Percentiles rank a stretch among this genome's conserved stretches.
phyloP scores from a whole-genome alignment of 1,140 invertebrate genomes.

The Drosophila miranda region DNA sequence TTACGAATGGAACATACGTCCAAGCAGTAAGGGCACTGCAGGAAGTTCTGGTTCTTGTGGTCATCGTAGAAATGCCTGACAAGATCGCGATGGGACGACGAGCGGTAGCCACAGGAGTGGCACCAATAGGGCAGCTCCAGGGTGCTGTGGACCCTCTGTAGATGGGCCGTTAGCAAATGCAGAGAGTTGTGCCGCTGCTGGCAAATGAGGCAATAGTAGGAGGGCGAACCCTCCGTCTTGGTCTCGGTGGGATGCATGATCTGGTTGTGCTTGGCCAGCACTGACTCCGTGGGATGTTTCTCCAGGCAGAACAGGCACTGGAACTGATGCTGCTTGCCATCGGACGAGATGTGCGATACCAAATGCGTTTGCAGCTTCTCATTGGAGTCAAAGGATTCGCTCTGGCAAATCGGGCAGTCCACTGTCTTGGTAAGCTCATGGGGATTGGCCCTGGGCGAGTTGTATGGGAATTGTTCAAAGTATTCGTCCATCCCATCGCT shows the following conservation, averaged over 20 bases:
- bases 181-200: conserved; percentile 85
- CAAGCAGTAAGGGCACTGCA: conserved; percentile 90
- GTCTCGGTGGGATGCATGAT: conserved; percentile 85
- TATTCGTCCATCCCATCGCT: conserved; percentile 69
- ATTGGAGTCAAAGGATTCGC: conserved; percentile 84
- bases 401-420: conserved; percentile 84
- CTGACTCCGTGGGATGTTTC: conserved; percentile 83
- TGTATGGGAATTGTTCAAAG: conserved; percentile 70
- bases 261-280: conserved; percentile 84
- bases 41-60: conserved; percentile 85
- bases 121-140: conserved; percentile 92
- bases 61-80: conserved; percentile 88
- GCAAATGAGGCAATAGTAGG: conserved; percentile 87
- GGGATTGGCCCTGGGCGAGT: conserved; percentile 51
- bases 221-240: conserved; percentile 83
- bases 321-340: conserved; percentile 80
- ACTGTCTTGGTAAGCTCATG: conserved; percentile 55
- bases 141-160: conserved; percentile 89
- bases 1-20: conserved; percentile 83
- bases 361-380: conserved; percentile 88
- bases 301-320: conserved; percentile 85
- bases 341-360: conserved; percentile 85
- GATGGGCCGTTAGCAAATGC: conserved; percentile 87
- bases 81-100: conserved; percentile 88
- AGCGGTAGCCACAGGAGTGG: conserved; percentile 87